Base-by-base conservation (phyloP, 1,140 invertebrate species). In the Temnothorax curvispinosus region DNA sequence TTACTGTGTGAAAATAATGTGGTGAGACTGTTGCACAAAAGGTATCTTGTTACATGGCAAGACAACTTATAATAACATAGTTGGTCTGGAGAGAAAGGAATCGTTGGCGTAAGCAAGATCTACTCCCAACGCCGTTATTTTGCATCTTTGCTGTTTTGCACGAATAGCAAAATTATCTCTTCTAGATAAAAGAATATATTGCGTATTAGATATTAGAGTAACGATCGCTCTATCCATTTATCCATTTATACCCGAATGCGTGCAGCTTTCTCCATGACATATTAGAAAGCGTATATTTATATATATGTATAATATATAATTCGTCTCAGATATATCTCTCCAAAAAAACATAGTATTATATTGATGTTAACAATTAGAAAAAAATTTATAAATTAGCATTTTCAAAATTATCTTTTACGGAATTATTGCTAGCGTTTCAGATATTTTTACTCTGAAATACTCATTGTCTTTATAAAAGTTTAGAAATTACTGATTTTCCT, bases 221-320 rank as follows among this genome's bases (percentile, higher is more conserved):
- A 74, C 44, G 56, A 77, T 75, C 3, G 38, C 41, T 76, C 7
- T 52, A 78, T 41, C 76, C 27, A 27, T 27, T 27, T 27, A 62
- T 82, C 15, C 21, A 47, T 54, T 52, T 67, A 60, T 52, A 77
- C 75, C 71, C 35, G 64, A 90, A 77, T 67, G 71, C 80, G 60
- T 50, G 21, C 47, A 15, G 81, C 87, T 91, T 90, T 84, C 78
- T 90, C 80, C 62, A 52, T 56, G 44, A 90, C 80, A 86, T 90
- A 86, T 82, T 88, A 90, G 71, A 90, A 88, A 88, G 86, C 78
- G 67, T 58, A 58, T 56, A 38, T 69, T n/a, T 69, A 32, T 44
- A 27, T 77, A 69, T 69, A 56, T 64, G 15, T 77, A 35, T 67
- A 47, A 56, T 21, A 50, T 8, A 47, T 2, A 75, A 38, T 8